phyloP scores from a whole-genome alignment of 2,113 vertebrate genomes.

The Oncorhynchus nerka region DNA sequence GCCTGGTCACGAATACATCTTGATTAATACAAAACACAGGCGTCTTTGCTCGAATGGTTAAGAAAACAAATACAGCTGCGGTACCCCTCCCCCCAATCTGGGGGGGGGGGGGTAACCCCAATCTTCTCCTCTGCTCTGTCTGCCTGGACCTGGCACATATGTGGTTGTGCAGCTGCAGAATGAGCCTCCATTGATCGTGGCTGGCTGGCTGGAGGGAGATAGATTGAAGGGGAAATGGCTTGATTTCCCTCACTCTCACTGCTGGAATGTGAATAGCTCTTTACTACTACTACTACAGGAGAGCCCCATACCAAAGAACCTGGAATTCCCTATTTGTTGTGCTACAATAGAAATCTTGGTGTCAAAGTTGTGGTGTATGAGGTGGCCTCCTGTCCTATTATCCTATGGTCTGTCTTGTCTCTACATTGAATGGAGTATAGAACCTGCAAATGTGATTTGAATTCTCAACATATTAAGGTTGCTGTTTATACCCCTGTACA shows the following conservation, averaged over 20 bases:
- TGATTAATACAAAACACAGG: slow-evolving; percentile 31
- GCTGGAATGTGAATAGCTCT: slow-evolving; percentile 77
- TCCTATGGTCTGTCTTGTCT: not conserved
- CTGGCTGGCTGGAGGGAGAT: slow-evolving; percentile 72
- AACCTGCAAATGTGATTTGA: not conserved
- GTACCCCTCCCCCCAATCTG: slow-evolving; percentile 70
- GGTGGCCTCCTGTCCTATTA: too few species aligned
- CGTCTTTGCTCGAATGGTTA: slow-evolving; percentile 28
- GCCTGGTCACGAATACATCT: slow-evolving; percentile 14
- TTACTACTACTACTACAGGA: slow-evolving; percentile 24
- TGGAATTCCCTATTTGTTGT: not conserved
- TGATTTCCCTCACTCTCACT: slow-evolving; percentile 79
- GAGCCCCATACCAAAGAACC: slow-evolving; percentile 32
- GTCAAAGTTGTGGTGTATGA: not conserved
- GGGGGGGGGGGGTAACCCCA: slow-evolving; percentile 71
- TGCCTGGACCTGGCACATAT: slow-evolving; percentile 64
- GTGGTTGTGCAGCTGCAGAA: slow-evolving; percentile 68
- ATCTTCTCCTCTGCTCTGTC: slow-evolving; percentile 74
- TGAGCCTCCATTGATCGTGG: slow-evolving; percentile 67
- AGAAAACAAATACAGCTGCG: slow-evolving; percentile 66
- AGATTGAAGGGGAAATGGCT: slow-evolving; percentile 81
- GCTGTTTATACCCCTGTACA: not conserved
- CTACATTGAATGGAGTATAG: not conserved
- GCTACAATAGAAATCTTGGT: not conserved
- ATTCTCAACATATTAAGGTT: not conserved